Evolutionary conservation across 2,113 vertebrate genomes (phyloP).

Genomic region (Aspiorhynchus laticeps): DNA sequence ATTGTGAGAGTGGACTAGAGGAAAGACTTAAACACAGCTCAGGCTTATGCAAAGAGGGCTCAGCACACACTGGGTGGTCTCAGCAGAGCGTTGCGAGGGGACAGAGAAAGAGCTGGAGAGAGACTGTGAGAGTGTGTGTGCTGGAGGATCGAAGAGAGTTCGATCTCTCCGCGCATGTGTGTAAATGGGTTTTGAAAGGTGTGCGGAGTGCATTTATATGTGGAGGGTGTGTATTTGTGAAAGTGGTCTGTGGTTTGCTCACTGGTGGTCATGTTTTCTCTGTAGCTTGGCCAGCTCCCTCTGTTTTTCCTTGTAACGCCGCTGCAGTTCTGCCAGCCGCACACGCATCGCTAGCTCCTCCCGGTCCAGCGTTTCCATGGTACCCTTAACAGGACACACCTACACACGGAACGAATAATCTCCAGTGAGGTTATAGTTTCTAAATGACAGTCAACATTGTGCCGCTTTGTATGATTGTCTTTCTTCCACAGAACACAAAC

Average conservation of each 20-base stretch:
- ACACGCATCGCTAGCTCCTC: conserved; percentile 94
- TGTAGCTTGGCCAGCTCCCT: conserved; percentile 93
- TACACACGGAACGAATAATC: conserved; percentile 66
- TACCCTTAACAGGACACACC: conserved; percentile 92
- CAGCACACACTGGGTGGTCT: conserved; percentile 57
- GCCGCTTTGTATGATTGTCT: background rate
- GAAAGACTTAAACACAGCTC: conserved; percentile 53
- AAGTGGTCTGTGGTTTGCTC: conserved; percentile 58
- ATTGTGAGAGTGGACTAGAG: conserved; percentile 55
- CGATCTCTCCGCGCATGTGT: conserved; percentile 23
- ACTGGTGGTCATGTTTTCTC: conserved; percentile 89
- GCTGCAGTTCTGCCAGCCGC: conserved; percentile 91
- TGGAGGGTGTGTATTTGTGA: conserved; percentile 45
- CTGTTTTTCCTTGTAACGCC: conserved; percentile 96
- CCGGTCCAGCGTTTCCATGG: conserved; percentile 90
- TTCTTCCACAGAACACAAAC: background rate
- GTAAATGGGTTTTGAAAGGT: conserved; percentile 13
- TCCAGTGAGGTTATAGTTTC: background rate
- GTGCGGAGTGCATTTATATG: conserved; percentile 53
- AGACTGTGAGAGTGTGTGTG: conserved; percentile 20
- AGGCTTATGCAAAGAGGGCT: conserved; percentile 53
- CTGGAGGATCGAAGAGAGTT: conserved; percentile 7
- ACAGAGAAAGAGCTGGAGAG: conserved; percentile 39
- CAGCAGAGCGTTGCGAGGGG: conserved; percentile 35
- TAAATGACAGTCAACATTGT: background rate